These are phyloP conservation scores for Trematomus loennbergii DNA, from an alignment of 2,113 vertebrate species.

Conservation along the genomic window DNA sequence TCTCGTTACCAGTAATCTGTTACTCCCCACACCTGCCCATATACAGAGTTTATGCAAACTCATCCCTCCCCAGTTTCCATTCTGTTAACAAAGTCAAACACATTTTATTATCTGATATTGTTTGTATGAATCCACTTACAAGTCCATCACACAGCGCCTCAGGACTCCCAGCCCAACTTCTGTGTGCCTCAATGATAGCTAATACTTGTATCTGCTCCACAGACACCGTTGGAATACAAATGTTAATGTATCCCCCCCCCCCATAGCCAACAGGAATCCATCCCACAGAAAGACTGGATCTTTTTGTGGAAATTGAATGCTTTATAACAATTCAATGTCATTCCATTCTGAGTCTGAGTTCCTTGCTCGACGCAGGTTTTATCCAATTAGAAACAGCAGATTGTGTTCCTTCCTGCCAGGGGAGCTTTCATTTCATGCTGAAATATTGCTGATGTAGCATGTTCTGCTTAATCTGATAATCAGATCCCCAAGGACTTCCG, in stretches of 20 bases:
- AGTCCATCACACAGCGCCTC: background rate
- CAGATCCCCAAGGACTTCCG: conserved; percentile 57
- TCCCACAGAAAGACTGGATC: background rate
- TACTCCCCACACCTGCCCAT: no score
- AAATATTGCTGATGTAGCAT: conserved; percentile 68
- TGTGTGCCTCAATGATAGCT: background rate
- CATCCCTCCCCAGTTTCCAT: background rate
- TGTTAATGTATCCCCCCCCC: background rate
- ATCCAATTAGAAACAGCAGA: conserved; percentile 70
- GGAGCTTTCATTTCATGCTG: conserved; percentile 62
- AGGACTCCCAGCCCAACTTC: background rate
- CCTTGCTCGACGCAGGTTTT: conserved; percentile 39
- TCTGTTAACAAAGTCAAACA: background rate
- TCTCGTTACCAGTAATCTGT: no score
- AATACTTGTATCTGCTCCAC: background rate
- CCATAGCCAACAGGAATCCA: background rate
- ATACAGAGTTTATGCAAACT: no score
- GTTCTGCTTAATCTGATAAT: conserved; percentile 65
- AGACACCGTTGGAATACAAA: background rate
- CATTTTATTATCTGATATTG: conserved; percentile 18
- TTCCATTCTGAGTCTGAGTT: conserved; percentile 2
- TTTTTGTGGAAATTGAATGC: background rate
- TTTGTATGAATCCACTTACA: background rate
- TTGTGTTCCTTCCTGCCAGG: conserved; percentile 43
- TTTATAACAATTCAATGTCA: conserved; percentile 19